Base-by-base conservation (phyloP, 2,797 vertebrate genomes). In the Nyctibius grandis region DNA sequence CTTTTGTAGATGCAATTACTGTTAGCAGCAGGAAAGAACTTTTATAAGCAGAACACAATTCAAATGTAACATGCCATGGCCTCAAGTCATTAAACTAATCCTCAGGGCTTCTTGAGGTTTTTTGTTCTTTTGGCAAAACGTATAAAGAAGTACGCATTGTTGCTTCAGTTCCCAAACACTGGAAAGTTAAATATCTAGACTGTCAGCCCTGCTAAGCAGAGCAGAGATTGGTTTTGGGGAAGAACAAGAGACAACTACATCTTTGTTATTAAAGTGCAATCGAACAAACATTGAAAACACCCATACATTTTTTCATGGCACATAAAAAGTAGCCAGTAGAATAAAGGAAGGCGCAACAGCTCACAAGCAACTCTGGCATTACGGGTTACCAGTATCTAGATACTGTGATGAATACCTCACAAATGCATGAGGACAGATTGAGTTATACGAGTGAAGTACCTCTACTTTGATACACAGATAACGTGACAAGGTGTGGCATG, bases 51-150 rank as follows among this genome's bases (percentile, higher is more conserved):
- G 68, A 90, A 92, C 72, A 93, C 91, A 91, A 87, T 74, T 93
- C 59, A 95, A 91, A 96, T 40, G 83, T 73, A 97, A 92, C 91
- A 95, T 93, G 94, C 77, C 70, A 94, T 8, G 64, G 87, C 91
- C 91, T 90, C 91, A 93, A 86, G 89, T 89, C 91, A 95, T 91
- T 96, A 92, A 88, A 93, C 75, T 93, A 96, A 96, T 93, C 93
- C 87, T 84, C 57, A 73, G 88, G 81, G 64, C 50, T 95, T 91
- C 91, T 91, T 76, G 73, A 96, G 91, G 93, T 64, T 85, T 96
- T 96, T 87, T 91, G 91, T 89, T 92, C 54, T 95, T 93, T 87
- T 95, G 91, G 91, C 82, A 89, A 79, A 88, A 96, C 91, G 54
- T 61, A 89, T 67, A 90, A 93, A 88, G 85, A 63, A 92, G 80